Evolutionary conservation across 2,113 vertebrate genomes (phyloP), one percentile per base, ranked within the genome.

Genomic region (Parotia lawesii): DNA sequence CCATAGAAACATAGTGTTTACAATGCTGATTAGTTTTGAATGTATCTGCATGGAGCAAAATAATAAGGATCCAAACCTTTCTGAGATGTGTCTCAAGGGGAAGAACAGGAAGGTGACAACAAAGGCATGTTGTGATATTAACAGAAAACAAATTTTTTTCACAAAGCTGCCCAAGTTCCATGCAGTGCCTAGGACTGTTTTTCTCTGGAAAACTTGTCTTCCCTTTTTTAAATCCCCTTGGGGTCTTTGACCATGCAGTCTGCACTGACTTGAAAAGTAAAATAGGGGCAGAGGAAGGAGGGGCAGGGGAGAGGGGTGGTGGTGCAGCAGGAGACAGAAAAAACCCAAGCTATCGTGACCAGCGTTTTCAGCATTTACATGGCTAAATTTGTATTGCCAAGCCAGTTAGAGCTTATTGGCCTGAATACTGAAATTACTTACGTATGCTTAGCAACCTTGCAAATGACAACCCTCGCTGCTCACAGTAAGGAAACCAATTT

Each of bases 341-440:
- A 65, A 16, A 1, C 8, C n/a, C 16, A 38, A 47, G 35, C 20
- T 14, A 38, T 22, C 0, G 0, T 8, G 37, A 48, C 31, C 25
- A 48, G 9, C 3, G 6, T 67, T 93, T 80, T 33, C 70, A 61
- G 40, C 33, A 38, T 33, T 81, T 61, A 61, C 47, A 28, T 5
- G 11, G 24, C 18, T 87, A 45, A 33, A 56, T 77, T 70, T 70
- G 6, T 35, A 87, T 37, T 2, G 2, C n/a, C 15, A 23, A 25
- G 9, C 17, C 33, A 77, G 47, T 53, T 65, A 40, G 5, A 57
- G 33, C 9, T 38, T 74, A 61, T 10, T 56, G 50, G 37, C 37
- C 61, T 70, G 38, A 71, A 82, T 25, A 78, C 78, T 77, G 57
- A 84, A 85, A 65, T 23, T 45, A 90, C 15, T 61, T 74, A 77